These are phyloP conservation scores for Ichneumon xanthorius DNA, from an alignment of 2,888 invertebrate species.

Conservation along the genomic window DNA sequence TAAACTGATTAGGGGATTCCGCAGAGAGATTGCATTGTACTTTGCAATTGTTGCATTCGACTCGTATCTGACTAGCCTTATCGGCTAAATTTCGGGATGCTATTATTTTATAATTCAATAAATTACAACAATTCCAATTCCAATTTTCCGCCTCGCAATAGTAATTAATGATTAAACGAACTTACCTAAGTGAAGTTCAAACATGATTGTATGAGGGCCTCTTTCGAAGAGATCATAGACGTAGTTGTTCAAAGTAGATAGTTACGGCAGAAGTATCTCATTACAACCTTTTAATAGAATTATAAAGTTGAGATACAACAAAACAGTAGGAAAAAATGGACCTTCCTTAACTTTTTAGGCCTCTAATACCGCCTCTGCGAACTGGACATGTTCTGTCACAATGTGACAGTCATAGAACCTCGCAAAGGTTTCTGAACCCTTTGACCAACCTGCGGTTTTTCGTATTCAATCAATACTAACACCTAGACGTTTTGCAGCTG, in stretches of 20 bases:
- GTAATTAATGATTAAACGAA: no score
- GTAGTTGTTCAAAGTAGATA: background rate
- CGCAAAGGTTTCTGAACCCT: slow-evolving; percentile 20
- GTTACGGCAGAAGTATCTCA: background rate
- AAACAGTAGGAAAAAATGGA: background rate
- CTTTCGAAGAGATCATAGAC: background rate
- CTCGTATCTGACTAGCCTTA: no score
- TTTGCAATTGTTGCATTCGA: no score
- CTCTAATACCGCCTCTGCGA: slow-evolving; percentile 3
- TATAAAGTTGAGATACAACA: background rate
- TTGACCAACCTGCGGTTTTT: slow-evolving; percentile 24
- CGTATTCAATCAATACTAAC: slow-evolving; percentile 19
- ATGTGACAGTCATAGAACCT: slow-evolving; percentile 1
- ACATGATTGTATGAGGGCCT: no score
- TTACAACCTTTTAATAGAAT: background rate
- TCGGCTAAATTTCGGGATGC: no score
- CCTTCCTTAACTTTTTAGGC: background rate
- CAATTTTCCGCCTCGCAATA: no score
- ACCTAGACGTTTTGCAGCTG: slow-evolving; percentile 18
- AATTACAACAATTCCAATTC: no score
- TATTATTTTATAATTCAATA: no score
- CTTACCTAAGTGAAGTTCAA: no score
- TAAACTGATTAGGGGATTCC: no score
- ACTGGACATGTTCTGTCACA: background rate
- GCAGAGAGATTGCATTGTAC: no score